These are phyloP conservation scores for Silurus aristotelis DNA, from an alignment of 2,797 vertebrate species.

Conservation along the genomic window DNA sequence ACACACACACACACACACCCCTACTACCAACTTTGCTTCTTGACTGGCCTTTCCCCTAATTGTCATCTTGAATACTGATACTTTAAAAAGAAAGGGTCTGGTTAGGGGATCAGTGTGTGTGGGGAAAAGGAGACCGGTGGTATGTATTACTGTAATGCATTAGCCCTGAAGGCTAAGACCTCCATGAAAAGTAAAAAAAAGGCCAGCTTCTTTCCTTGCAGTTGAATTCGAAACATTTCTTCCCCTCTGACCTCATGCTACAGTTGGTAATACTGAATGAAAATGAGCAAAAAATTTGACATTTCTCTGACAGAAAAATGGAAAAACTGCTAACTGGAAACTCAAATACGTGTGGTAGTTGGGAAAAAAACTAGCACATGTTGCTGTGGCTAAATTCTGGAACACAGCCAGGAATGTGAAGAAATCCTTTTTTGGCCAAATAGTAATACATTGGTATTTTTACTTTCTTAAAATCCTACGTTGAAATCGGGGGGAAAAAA, in stretches of 20 bases:
- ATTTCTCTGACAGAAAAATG: not conserved
- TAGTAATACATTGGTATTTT: not conserved
- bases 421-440: not conserved
- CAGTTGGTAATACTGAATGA: not conserved
- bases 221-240: not conserved
- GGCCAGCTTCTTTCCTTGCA: not conserved
- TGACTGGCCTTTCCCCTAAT: conserved; percentile 38
- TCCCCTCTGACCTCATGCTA: not conserved
- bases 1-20: conserved; percentile 15
- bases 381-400: conserved; percentile 3
- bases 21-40: conserved; percentile 9
- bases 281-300: conserved; percentile 2
- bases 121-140: not conserved
- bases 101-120: conserved; percentile 33
- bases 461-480: not conserved
- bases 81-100: conserved; percentile 30
- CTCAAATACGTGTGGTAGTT: not conserved
- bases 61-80: conserved; percentile 38
- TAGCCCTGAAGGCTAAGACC: conserved; percentile 42
- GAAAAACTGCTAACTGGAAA: not conserved
- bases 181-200: conserved; percentile 36
- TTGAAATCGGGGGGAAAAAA: not conserved
- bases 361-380: not conserved
- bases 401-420: not conserved
- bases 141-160: conserved; percentile 46